Conservation (phyloP, 2,113 vertebrate genomes). For the Cnemophilus loriae region DNA sequence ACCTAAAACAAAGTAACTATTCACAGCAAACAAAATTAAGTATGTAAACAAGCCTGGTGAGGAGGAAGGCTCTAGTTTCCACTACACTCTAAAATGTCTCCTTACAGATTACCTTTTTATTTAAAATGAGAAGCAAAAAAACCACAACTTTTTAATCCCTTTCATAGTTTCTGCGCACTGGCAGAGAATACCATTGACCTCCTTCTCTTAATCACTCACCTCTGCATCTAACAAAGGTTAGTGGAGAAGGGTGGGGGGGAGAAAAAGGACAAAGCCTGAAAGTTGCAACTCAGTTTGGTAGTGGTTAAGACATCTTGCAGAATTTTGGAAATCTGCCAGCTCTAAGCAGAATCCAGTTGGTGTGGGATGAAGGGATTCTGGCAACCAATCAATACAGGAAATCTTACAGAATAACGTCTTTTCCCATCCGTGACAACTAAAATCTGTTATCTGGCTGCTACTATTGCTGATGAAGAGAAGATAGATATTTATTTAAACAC, state of each 20-base stretch:
- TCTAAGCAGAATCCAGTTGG: slow-evolving; percentile 69
- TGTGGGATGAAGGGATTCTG: slow-evolving; percentile 61
- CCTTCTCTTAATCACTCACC: slow-evolving; percentile 26
- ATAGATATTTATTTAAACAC: slow-evolving; percentile 52
- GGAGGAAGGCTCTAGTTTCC: background rate
- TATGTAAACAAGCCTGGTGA: background rate
- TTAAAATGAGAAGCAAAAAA: background rate
- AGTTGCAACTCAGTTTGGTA: slow-evolving; percentile 14
- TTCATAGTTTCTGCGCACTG: background rate
- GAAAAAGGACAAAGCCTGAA: slow-evolving; percentile 50
- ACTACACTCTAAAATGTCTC: background rate
- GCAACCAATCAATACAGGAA: slow-evolving; percentile 62
- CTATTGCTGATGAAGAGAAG: slow-evolving; percentile 31
- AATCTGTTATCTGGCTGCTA: slow-evolving; percentile 64
- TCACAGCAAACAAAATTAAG: background rate
- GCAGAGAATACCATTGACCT: background rate
- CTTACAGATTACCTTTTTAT: background rate
- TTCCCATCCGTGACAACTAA: slow-evolving; percentile 61
- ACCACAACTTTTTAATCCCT: too few species aligned
- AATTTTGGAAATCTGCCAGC: slow-evolving; percentile 63
- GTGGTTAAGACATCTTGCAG: slow-evolving; percentile 35
- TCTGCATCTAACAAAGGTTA: slow-evolving; percentile 5
- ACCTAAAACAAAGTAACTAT: background rate
- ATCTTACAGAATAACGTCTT: slow-evolving; percentile 64
- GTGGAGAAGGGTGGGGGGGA: background rate